A percentile compares a stretch with the other conserved stretches of the same genome.
Evolutionary conservation across 2,797 vertebrate genomes (phyloP).

Genomic region (Malurus splendens): DNA sequence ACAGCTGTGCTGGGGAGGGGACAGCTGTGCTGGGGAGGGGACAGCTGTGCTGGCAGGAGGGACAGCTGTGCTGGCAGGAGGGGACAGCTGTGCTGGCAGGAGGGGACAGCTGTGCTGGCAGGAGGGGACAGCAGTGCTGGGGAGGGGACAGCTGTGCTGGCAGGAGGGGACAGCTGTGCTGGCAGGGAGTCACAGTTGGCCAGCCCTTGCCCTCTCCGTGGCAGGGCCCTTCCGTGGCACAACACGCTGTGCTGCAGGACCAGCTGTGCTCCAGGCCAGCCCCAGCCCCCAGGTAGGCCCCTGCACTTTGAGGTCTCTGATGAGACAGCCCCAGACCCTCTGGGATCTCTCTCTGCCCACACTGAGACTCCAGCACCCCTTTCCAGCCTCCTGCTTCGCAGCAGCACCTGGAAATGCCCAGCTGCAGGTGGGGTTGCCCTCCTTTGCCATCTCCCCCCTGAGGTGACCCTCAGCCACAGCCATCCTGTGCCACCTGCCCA

Average conservation of each 20-base stretch:
- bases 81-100: no score
- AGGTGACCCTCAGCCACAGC: not conserved
- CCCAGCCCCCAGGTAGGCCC: not conserved
- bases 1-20: not conserved
- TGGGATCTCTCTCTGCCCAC: not conserved
- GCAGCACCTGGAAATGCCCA: not conserved
- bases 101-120: no score
- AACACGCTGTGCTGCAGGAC: accelerated
- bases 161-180: no score
- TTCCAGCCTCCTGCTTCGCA: not conserved
- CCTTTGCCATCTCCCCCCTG: not conserved
- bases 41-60: no score
- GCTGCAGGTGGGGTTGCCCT: not conserved
- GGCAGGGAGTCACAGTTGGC: not conserved
- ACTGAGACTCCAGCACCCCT: not conserved
- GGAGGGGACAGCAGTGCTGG: no score
- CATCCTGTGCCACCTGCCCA: not conserved
- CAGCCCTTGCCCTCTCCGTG: not conserved
- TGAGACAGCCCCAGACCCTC: not conserved
- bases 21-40: no score
- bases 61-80: no score
- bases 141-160: not conserved
- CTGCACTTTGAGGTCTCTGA: not conserved
- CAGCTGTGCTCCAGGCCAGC: not conserved
- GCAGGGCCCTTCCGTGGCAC: not conserved